These are phyloP conservation scores for Podargus strigoides DNA, from an alignment of 2,797 vertebrate species.

Conservation along the genomic window DNA sequence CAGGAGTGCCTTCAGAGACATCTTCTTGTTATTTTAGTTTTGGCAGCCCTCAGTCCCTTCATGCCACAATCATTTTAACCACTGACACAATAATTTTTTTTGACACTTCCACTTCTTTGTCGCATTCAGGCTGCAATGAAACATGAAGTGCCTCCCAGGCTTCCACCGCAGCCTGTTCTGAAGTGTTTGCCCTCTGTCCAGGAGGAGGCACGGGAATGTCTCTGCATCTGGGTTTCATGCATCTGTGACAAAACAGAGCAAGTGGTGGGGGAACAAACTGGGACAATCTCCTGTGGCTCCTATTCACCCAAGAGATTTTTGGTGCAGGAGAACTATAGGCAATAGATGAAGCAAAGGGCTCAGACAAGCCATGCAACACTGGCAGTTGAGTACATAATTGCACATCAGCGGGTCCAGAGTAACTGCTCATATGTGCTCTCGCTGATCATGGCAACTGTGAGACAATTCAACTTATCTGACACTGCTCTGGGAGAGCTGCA, in stretches of 20 bases:
- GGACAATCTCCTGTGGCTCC: background rate
- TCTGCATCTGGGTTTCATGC: background rate
- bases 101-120: background rate
- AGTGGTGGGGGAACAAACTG: background rate
- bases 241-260: background rate
- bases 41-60: background rate
- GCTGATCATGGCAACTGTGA: background rate
- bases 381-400: background rate
- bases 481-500: background rate
- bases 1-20: background rate
- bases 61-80: background rate
- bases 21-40: background rate
- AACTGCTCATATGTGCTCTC: accelerated
- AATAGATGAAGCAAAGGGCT: background rate
- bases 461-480: background rate
- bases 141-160: background rate
- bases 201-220: background rate
- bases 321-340: background rate
- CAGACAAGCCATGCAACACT: background rate
- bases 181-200: background rate
- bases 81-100: background rate
- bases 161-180: background rate
- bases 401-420: background rate
- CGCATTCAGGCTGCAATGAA: background rate
- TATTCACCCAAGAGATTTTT: background rate